Base-by-base conservation (phyloP, 2,888 invertebrate genomes). In the Cerastoderma edule region DNA sequence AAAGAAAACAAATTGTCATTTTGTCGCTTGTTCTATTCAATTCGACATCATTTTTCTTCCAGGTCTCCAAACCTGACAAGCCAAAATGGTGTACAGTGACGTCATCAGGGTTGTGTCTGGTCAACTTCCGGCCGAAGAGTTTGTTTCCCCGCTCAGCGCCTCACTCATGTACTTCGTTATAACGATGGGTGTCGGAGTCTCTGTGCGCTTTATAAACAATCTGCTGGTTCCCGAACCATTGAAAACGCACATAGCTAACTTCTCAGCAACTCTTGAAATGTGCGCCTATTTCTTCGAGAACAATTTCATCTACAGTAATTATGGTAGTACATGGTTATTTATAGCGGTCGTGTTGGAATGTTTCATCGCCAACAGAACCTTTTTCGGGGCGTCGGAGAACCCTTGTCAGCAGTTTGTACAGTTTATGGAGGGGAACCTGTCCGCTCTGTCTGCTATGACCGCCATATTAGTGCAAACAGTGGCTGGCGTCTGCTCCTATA, bases 201-300 rank as follows among this genome's bases (percentile, higher is more conserved):
- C 86, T 16, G 75, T 89, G 10, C 69, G 90, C 32, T 66, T 72
- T 22, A 28, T 89, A 10, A 87, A 86, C 68, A 74, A 80, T 35
- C 44, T 66, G 22, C 32, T 85, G 10, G 83, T 86, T 1, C 85
- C 84, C 1, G 74, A 67, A 10, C 79, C 80, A 46, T 54, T 87
- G 50, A 78, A 79, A 53, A 82, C 81, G 30, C 83, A 83, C 32
- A 78, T 88, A 3, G 82, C 85, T 10, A 89, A 89, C 63, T 90
- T 90, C 66, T 66, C 87, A 10, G 84, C 89, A 8, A 90, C 90
- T 1, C 81, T 88, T 75, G 89, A 89, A 79, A 88, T 87, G 74
- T 90, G 90, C 69, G 89, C 89, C 1, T 89, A 89, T 66, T 89
- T 89, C 75, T 89, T 89, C 77, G 90, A 90, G 75, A 89, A 90